Evolutionary conservation across 2,888 invertebrate species (phyloP), one percentile per base, ranked within the genome.

Genomic region (Drosophila paramelanica): DNA sequence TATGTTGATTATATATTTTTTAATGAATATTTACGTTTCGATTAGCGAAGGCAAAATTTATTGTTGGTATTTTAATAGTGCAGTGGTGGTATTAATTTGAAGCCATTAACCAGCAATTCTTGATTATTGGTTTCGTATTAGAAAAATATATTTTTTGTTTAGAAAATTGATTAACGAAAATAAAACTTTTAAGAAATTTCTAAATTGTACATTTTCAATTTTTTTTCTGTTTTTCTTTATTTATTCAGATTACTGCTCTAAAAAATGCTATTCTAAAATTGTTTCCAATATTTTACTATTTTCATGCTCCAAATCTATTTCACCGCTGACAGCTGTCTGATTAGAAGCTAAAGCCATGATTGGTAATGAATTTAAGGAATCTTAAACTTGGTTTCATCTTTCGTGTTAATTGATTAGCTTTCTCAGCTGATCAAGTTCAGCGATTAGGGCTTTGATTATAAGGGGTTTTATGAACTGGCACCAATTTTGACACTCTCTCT

Each of bases 401-500:
- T 3, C 43, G 27, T 1, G 5, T 39, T 70, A 77, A 81, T 78
- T 78, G 78, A 67, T 84, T 67, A 61, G 25, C 57, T 61, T 61
- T 51, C 46, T 56, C 52, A 23, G 50, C 33, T 25, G 59, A 67
- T 84, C 67, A 59, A 66, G 67, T 72, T 73, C 56, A 75, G 42
- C 36, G 60, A 66, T 67, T 61, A 38, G 33, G 42, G 51, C 58
- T 61, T 43, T 43, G 56, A 51, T 58, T 42, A 27, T 67, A 57
- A 56, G 56, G 53, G 47, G 20, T 56, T 67, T 68, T 59, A 78
- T 46, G 49, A 55, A 45, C 55, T 61, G 60, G 57, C 65, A 65
- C 52, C 66, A 52, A 72, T 57, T 46, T 53, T 69, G 55, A 73
- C 73, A 79, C 82, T 65, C 69, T 76, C 70, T 51, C 65, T 33